phyloP scores from a whole-genome alignment of 2,797 vertebrate species.

The Buphagus erythrorhynchus region DNA sequence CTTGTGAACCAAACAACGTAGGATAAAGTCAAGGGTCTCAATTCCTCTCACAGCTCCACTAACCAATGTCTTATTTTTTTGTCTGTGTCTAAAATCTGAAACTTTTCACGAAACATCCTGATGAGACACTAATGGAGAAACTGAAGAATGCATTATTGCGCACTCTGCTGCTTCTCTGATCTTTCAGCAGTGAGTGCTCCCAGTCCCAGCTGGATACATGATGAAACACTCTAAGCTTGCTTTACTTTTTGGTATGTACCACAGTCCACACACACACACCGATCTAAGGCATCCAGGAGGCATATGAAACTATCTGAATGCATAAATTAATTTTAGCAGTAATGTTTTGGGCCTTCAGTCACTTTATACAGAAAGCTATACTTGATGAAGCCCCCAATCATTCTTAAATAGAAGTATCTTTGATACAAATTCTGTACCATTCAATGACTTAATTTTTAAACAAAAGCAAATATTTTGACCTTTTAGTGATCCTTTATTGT shows the following conservation, averaged over 20 bases:
- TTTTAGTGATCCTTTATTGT: not conserved
- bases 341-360: not conserved
- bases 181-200: not conserved
- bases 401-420: not conserved
- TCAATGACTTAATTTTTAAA: not conserved
- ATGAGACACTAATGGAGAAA: not conserved
- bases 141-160: not conserved
- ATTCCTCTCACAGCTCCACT: not conserved
- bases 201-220: not conserved
- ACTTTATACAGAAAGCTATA: not conserved
- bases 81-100: not conserved
- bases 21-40: not conserved
- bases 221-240: not conserved
- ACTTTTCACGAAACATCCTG: not conserved
- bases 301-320: not conserved
- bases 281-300: not conserved
- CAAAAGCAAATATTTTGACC: not conserved
- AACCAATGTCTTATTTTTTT: not conserved
- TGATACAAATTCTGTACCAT: not conserved
- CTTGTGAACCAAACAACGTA: not conserved
- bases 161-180: not conserved
- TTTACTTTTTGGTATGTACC: not conserved
- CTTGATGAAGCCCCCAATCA: not conserved
- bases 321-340: not conserved
- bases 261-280: not conserved